Evolutionary conservation across 92 coral and sea anemone species (phyloP).

Genomic region (Umimayanthus kanabou): DNA sequence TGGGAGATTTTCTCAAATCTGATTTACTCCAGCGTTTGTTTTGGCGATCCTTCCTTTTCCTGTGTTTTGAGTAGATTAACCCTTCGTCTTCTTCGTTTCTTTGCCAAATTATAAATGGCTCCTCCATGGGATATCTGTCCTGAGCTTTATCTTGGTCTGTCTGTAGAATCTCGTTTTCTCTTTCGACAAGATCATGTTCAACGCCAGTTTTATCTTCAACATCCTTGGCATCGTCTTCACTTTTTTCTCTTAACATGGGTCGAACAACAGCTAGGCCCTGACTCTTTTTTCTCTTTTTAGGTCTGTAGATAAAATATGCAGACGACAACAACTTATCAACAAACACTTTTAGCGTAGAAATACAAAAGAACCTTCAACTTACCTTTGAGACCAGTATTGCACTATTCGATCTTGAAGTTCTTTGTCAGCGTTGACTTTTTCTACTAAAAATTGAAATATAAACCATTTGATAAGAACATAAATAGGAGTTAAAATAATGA

Average conservation of each 20-base stretch:
- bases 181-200: background rate
- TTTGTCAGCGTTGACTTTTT: slow-evolving; percentile 26
- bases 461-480: background rate
- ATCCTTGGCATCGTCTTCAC: background rate
- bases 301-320: slow-evolving; percentile 15
- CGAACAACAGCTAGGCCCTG: slow-evolving; percentile 30
- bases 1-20: slow-evolving; percentile 7
- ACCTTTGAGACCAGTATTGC: slow-evolving; percentile 28
- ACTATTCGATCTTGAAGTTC: slow-evolving; percentile 39
- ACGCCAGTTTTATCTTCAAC: background rate
- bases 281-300: slow-evolving; percentile 25
- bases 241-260: slow-evolving; percentile 1
- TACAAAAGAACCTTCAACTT: background rate
- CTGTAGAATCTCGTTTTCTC: background rate
- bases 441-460: slow-evolving; percentile 6
- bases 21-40: slow-evolving; percentile 10
- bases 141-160: background rate
- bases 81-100: background rate
- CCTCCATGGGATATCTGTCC: background rate
- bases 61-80: slow-evolving; percentile 21
- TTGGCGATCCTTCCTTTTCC: background rate
- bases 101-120: background rate
- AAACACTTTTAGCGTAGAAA: background rate
- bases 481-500: no score
- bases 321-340: background rate